These are phyloP conservation scores for Acanthopagrus latus DNA, from an alignment of 2,797 vertebrate species.

Conservation along the genomic window DNA sequence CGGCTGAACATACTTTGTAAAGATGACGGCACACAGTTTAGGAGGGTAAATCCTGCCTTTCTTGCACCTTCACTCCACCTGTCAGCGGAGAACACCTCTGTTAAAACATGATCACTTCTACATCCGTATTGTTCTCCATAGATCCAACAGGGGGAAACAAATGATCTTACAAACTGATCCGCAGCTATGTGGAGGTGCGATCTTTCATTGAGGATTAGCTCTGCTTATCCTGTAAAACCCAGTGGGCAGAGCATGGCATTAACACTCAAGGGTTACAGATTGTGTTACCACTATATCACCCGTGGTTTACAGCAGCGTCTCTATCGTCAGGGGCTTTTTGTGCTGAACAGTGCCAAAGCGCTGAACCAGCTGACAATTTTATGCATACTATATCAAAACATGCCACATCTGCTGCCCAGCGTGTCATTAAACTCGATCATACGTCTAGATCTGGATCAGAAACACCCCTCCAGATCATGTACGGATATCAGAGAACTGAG, in stretches of 20 bases:
- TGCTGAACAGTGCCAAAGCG: constrained; percentile 5
- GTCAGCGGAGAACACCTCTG: constrained; percentile 65
- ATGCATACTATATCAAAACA: constrained; percentile 13
- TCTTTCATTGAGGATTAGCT: constrained; percentile 49
- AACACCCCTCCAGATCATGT: constrained; percentile 9
- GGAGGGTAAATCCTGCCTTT: constrained; percentile 77
- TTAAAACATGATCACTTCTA: constrained; percentile 53
- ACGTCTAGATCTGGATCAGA: constrained; percentile 48
- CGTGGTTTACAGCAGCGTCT: not conserved
- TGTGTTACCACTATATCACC: constrained; percentile 22
- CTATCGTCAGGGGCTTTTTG: not conserved
- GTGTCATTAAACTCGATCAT: constrained; percentile 35
- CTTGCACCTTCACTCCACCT: constrained; percentile 71
- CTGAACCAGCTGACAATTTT: not conserved
- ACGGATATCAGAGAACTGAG: constrained; percentile 31
- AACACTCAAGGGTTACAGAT: constrained; percentile 33
- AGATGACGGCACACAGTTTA: constrained; percentile 81
- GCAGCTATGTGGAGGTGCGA: constrained; percentile 23
- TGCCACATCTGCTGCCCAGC: constrained; percentile 24
- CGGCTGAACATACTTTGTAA: constrained; percentile 80
- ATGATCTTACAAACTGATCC: constrained; percentile 31
- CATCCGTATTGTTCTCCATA: constrained; percentile 39
- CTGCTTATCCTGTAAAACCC: constrained; percentile 30
- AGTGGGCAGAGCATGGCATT: constrained; percentile 24
- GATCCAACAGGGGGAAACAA: not conserved